These are phyloP conservation scores for Netta rufina DNA, from an alignment of 2,797 vertebrate species.

Conservation along the genomic window DNA sequence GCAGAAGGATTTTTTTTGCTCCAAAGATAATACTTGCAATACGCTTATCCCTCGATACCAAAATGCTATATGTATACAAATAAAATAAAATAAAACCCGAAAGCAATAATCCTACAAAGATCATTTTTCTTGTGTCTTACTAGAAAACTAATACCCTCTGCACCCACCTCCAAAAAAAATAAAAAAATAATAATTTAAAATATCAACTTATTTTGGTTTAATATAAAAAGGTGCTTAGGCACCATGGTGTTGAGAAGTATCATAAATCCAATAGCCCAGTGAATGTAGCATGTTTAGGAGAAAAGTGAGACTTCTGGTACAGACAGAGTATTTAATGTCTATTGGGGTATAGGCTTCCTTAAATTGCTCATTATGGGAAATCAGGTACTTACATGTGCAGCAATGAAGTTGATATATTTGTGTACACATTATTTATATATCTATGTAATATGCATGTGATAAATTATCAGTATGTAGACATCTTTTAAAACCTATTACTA, in stretches of 20 bases:
- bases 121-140: neutral
- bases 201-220: neutral
- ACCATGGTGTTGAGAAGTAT: neutral
- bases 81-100: neutral
- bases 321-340: slow-evolving; percentile 60
- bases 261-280: neutral
- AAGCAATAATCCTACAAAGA: neutral
- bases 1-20: neutral
- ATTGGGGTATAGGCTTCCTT: slow-evolving; percentile 11
- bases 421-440: slow-evolving; percentile 54
- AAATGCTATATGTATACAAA: neutral
- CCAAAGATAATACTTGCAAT: neutral
- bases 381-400: slow-evolving; percentile 34
- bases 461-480: slow-evolving; percentile 33
- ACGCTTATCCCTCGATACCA: neutral
- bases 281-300: neutral
- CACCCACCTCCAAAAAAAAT: too few species aligned
- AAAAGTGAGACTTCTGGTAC: slow-evolving; percentile 17
- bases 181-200: too few species aligned
- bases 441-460: slow-evolving; percentile 26
- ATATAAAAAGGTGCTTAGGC: neutral
- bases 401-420: slow-evolving; percentile 67
- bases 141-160: neutral
- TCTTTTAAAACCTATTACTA: slow-evolving; percentile 64
- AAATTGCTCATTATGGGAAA: slow-evolving; percentile 56